Base-by-base conservation (phyloP, 2,113 vertebrate genomes). In the Ptychochromis oligacanthus region DNA sequence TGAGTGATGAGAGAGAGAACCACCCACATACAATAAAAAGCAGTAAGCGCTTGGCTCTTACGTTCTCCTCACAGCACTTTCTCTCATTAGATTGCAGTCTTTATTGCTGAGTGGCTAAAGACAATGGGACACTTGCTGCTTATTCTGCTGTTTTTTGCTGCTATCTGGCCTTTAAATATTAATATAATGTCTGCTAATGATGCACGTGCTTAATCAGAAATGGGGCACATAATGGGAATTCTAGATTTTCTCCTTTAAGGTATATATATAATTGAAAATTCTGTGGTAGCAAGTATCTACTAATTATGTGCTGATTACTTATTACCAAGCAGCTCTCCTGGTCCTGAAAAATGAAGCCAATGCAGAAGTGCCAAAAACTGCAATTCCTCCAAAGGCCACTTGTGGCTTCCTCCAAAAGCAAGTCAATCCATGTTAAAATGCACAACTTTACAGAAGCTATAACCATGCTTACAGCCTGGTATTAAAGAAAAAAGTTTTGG, bases 51-150 rank as follows among this genome's bases (percentile, higher is more conserved):
- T 87, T 81, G 62, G 84, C 89, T 85, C 83, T 82, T 4, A 43
- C 80, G 57, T 83, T 81, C 80, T 84, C 80, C 60, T 80, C 49
- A 6, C 85, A 75, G 83, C 88, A 82, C 82, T 89, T 84, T 75
- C 49, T 62, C 49, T 84, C 80, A 81, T 89, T 80, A 84, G 49
- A 49, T 24, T 26, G 49, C 20, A 43, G 43, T 75, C 61, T 59
- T 83, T 84, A 85, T 46, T 91, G 86, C 88, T 84, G 86, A 91
- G 76, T 75, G 54, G 83, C 60, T 2, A 15, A 82, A 80, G 84
- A 82, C 15, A 22, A 74, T 8, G 1, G 13, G 57, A 55, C 62
- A 20, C 40, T 72, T 1, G 34, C 82, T 78, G 61, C 56, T 3
- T 77, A 64, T 81, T 83, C 58, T 40, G 36, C 57, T 18, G 20